Percentiles rank a stretch among this genome's conserved stretches.
Conservation (phyloP, 1,140 invertebrate genomes). For the Leptinotarsa defecta region DNA sequence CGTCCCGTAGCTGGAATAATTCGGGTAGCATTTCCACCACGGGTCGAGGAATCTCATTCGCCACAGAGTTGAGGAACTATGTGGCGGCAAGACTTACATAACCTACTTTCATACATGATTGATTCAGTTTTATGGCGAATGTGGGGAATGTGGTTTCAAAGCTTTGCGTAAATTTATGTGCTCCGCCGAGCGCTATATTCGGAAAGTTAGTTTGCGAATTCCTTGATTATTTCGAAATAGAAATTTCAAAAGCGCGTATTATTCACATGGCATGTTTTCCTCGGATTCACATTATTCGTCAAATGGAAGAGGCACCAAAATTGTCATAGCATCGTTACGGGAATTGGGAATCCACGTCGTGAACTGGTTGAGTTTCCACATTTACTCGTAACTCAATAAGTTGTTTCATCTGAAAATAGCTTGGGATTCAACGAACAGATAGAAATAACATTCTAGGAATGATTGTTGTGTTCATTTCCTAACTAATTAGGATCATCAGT, state of each 20-base stretch:
- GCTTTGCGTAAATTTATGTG: slow-evolving; percentile 29
- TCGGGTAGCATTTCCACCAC: neutral
- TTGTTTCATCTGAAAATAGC: neutral
- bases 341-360: neutral
- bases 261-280: slow-evolving; percentile 12
- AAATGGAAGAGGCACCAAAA: neutral
- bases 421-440: neutral
- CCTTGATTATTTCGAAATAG: slow-evolving; percentile 16
- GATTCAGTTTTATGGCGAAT: slow-evolving; percentile 34
- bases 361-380: neutral
- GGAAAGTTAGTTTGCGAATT: slow-evolving; percentile 23
- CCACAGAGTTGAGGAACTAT: slow-evolving; percentile 31
- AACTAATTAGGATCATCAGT: too few relatives aligned
- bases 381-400: neutral
- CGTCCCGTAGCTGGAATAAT: neutral
- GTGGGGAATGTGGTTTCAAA: slow-evolving; percentile 29
- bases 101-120: slow-evolving; percentile 36
- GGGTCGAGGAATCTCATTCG: slow-evolving; percentile 24
- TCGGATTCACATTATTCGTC: neutral
- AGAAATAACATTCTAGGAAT: too few relatives aligned
- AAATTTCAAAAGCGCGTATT: slow-evolving; percentile 21
- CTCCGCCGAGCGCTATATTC: slow-evolving; percentile 14
- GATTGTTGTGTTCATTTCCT: too few relatives aligned
- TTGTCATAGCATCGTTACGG: neutral
- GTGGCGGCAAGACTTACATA: slow-evolving; percentile 23